phyloP scores from a whole-genome alignment of 2,888 invertebrate genomes.

The Sisyra nigra region DNA sequence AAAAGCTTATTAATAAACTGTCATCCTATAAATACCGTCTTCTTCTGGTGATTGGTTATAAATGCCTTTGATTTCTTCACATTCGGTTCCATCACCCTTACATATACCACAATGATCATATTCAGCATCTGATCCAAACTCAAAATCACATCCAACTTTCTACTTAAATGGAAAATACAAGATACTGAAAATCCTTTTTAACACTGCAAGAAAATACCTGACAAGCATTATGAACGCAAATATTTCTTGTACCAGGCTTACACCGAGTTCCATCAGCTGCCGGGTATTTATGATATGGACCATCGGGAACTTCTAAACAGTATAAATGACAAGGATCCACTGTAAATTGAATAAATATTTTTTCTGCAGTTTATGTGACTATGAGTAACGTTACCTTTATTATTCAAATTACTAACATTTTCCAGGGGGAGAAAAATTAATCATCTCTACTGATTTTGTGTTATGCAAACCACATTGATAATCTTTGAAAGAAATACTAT shows the following conservation, averaged over 20 bases:
- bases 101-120: conserved; percentile 53
- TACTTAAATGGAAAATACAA: conserved; percentile 17
- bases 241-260: conserved; percentile 38
- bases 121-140: conserved; percentile 41
- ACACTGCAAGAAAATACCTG: conserved; percentile 25
- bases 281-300: conserved; percentile 37
- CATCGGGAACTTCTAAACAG: conserved; percentile 41
- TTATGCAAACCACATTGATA: conserved; percentile 31
- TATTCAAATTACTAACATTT: conserved; percentile 16
- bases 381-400: background rate
- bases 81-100: conserved; percentile 48
- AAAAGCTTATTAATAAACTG: too few species aligned
- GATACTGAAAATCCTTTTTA: background rate
- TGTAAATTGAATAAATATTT: conserved; percentile 13
- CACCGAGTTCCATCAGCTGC: conserved; percentile 48
- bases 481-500: conserved; percentile 14
- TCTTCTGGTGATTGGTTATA: conserved; percentile 1
- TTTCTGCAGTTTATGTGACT: background rate
- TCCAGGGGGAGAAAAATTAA: conserved; percentile 30
- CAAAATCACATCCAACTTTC: conserved; percentile 51
- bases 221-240: conserved; percentile 46
- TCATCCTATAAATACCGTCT: too few species aligned
- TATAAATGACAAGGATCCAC: conserved; percentile 40
- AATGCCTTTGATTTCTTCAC: conserved; percentile 25
- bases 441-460: conserved; percentile 24